Evolutionary conservation across 2,888 invertebrate species (phyloP), one percentile per base, ranked within the genome.

Genomic region (Dysmachus trigonus): DNA sequence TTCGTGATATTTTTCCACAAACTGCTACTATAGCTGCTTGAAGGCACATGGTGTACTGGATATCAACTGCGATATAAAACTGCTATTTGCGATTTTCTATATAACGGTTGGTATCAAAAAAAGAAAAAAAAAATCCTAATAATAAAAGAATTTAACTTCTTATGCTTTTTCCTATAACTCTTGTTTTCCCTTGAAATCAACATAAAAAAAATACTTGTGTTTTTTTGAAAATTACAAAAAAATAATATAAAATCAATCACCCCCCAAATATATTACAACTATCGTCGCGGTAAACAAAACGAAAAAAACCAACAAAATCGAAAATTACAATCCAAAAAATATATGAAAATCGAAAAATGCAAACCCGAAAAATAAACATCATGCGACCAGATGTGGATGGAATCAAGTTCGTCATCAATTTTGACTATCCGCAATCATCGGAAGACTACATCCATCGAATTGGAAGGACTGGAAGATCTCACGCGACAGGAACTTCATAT

Each of bases 401-500:
- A 91, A 97, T 98, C 90, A 98, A 97, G 93, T 98, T 96, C 93
- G 98, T 98, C 89, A 97, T 98, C 92, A 98, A 98, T 94, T 98
- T 96, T 94, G 98, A 98, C 93, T 98, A 98, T 93, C 98, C 98
- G 86, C 97, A 97, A 92, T 97, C 97, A 87, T 97, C 97, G 85
- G 98, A 98, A 92, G 98, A 98, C 93, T 98, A 98, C 92, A 97
- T 98, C 90, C 98, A 98, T 93, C 95, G 98, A 88, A 98, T 98
- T 92, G 98, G 98, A 86, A 95, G 98, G 90, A 98, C 98, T 71
- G 98, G 97, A 84, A 95, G 98, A 84, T 96, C 96, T 72, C 95
- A 96, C 91, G 94, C 96, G 89, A 97, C 96, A 89, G 98, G 97
- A 89, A 98, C 98, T 87, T 98, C 98, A 72, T 98, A 98, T 92